A percentile compares a stretch with the other conserved stretches of the same genome.
These are phyloP conservation scores for Addax nasomaculatus DNA, from an alignment of 2,113 vertebrate species.

Conservation along the genomic window DNA sequence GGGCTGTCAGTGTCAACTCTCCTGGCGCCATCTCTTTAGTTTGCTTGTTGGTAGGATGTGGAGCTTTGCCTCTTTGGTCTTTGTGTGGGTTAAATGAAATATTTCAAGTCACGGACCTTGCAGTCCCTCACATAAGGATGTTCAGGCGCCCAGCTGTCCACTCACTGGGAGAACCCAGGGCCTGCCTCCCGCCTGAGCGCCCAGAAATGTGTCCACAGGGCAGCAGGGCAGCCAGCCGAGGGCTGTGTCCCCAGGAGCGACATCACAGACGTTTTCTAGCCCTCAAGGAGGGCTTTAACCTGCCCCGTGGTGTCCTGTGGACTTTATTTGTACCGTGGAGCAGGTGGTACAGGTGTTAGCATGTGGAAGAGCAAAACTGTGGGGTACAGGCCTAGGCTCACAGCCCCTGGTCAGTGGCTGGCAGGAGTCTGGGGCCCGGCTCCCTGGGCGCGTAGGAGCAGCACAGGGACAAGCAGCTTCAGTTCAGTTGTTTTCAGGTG, in stretches of 20 bases:
- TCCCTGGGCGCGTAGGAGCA: neutral
- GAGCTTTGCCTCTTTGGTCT: neutral
- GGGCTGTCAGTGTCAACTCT: fast-evolving
- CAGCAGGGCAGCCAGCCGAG: neutral
- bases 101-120: neutral
- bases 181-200: neutral
- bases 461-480: neutral
- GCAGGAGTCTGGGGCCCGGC: neutral
- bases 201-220: neutral
- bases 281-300: neutral
- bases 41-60: neutral
- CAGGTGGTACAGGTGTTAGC: neutral
- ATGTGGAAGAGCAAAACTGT: neutral
- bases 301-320: neutral
- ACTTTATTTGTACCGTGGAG: neutral
- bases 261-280: fast-evolving
- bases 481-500: neutral
- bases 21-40: neutral
- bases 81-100: neutral
- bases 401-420: neutral
- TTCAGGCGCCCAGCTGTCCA: neutral
- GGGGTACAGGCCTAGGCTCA: neutral
- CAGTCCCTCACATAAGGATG: neutral
- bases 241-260: fast-evolving
- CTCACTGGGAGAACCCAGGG: neutral